Evolutionary conservation across 2,888 invertebrate genomes (phyloP), one percentile per base, ranked within the genome.

Genomic region (Scrobipalpa costella): DNA sequence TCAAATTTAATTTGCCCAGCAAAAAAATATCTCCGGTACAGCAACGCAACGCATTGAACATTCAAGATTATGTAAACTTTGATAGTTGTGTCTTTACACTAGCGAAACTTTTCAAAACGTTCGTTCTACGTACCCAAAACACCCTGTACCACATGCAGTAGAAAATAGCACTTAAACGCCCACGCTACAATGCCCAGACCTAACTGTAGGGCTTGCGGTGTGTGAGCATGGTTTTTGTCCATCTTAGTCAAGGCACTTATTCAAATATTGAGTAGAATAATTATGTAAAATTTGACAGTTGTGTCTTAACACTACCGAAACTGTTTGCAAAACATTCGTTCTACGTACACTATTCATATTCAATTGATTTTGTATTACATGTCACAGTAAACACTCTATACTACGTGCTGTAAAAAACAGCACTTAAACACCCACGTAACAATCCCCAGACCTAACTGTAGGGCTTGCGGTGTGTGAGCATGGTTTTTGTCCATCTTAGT

Each of bases 131-230:
- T 6, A 11, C 36, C 2, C 7, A 7, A 6, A 49, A 19, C 49
- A 49, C 17, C 49, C 52, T 33, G 33, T 47, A 13, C n/a, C 2
- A 6, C 3, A 13, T 9, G 40, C n/a, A 40, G 3, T 19, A 49
- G 34, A 33, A 49, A 60, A 50, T 50, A 61, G 33, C 61, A 38
- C 60, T 34, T 59, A 49, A 58, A 33, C 49, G 15, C 2, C 47
- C 15, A 60, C 57, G 52, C 60, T 17, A 47, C 58, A 21, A 58
- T 58, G 38, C 19, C 6, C 21, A 21, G 19, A 58, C 19, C 21
- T 58, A 58, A 40, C 58, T 58, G 58, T 40, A 58, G 19, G 19
- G 38, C 19, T 58, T 58, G 58, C 58, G 58, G 58, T 58, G 21
- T 9, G 3, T 58, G 21, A 21, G 7, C 40, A 58, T 7, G 40